Conservation (phyloP, 2,888 invertebrate genomes). For the Xylophagus ater region DNA sequence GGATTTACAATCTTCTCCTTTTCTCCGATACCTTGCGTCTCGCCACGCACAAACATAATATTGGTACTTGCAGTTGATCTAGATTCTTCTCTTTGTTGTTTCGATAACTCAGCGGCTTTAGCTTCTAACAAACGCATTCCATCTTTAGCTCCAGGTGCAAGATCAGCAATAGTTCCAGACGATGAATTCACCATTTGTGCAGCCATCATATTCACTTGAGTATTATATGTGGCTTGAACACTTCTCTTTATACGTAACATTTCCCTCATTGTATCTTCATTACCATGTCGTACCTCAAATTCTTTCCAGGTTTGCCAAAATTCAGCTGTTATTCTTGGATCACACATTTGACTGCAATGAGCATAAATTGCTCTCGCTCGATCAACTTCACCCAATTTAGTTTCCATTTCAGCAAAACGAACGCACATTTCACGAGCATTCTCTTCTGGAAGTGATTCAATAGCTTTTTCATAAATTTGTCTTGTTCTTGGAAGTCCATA, state of each 20-base stretch:
- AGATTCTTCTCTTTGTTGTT: constrained; percentile 19
- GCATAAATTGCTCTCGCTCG: constrained; percentile 93
- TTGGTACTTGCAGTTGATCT: constrained; percentile 39
- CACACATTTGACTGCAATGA: constrained; percentile 98
- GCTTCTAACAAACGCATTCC: constrained; percentile 83
- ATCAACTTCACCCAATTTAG: constrained; percentile 95
- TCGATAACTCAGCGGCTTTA: constrained; percentile 53
- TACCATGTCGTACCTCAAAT: constrained; percentile 97
- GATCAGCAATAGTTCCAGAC: constrained; percentile 57
- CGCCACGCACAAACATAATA: constrained; percentile 79
- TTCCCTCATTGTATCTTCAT: constrained; percentile 98
- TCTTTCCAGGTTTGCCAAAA: constrained; percentile 99
- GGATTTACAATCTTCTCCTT: constrained; percentile 67
- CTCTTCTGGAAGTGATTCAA: constrained; percentile 83
- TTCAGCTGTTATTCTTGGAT: constrained; percentile 87
- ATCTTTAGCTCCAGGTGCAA: constrained; percentile 66
- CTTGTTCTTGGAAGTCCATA: constrained; percentile 95
- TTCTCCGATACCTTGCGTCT: constrained; percentile 63
- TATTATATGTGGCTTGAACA: constrained; percentile 96
- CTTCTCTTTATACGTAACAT: constrained; percentile 96
- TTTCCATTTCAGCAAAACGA: constrained; percentile 95
- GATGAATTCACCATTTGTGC: constrained; percentile 87
- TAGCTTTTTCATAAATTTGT: constrained; percentile 96
- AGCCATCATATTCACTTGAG: constrained; percentile 98
- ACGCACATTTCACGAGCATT: constrained; percentile 92